Percentiles rank a stretch among this genome's conserved stretches.
Conservation (phyloP, 2,113 vertebrate genomes). For the Uria aalge region DNA sequence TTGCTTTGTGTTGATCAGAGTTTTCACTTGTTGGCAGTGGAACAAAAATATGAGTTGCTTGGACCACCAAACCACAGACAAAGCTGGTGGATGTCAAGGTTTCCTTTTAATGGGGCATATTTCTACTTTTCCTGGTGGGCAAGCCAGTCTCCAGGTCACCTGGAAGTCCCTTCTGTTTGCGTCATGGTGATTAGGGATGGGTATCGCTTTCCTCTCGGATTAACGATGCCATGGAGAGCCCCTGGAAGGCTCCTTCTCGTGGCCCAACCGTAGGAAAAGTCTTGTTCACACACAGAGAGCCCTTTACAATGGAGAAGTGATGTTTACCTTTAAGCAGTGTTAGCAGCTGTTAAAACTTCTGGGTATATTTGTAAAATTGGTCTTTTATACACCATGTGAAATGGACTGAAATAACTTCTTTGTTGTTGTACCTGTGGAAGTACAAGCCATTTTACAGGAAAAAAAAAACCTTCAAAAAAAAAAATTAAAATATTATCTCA, state of each 20-base stretch:
- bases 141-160: neutral
- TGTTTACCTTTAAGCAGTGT: constrained; percentile 33
- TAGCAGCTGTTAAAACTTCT: constrained; percentile 64
- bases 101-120: rapidly evolving
- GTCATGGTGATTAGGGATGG: neutral
- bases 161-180: neutral
- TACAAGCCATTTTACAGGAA: constrained; percentile 80
- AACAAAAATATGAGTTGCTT: neutral
- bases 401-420: constrained; percentile 66
- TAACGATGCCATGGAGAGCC: rapidly evolving
- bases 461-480: neutral
- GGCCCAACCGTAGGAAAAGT: rapidly evolving
- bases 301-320: neutral
- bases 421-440: constrained; percentile 79
- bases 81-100: neutral
- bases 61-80: neutral
- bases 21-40: neutral
- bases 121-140: neutral
- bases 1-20: neutral
- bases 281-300: neutral
- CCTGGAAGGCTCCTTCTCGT: neutral
- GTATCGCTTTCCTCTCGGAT: neutral
- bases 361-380: constrained; percentile 71
- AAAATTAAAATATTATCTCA: constrained; percentile 72
- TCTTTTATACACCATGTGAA: constrained; percentile 71